phyloP scores from a whole-genome alignment of 1,140 invertebrate species.

The Sarcophaga peregrina region DNA sequence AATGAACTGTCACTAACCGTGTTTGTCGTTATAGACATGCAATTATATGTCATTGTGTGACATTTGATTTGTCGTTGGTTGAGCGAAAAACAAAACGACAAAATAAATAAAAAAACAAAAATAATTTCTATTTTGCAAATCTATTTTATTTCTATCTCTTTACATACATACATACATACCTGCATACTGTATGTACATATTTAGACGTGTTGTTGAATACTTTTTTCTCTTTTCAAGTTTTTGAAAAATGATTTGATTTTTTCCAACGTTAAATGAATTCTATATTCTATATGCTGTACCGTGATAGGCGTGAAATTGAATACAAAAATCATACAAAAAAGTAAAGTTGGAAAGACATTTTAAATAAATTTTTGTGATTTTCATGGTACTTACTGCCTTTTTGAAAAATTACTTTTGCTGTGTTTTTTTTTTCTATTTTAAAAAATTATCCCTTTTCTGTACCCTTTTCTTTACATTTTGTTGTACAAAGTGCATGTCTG shows the following conservation, averaged over 20 bases:
- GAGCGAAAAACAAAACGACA: too few relatives aligned
- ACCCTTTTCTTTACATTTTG: not conserved
- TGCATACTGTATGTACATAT: too few relatives aligned
- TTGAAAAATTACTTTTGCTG: not conserved
- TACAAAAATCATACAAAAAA: too few relatives aligned
- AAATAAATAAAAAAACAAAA: too few relatives aligned
- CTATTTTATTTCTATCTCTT: not conserved
- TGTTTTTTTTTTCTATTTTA: not conserved
- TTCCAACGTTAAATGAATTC: not conserved
- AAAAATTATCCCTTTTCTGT: conserved; percentile 12
- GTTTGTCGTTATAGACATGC: conserved; percentile 38
- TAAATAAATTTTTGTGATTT: conserved; percentile 12
- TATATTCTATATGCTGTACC: not conserved
- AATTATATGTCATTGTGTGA: conserved; percentile 41
- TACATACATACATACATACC: too few relatives aligned
- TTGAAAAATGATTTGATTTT: conserved; percentile 13
- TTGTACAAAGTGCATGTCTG: not conserved
- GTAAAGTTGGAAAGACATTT: not conserved
- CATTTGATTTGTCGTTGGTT: conserved; percentile 33
- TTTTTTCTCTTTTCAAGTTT: too few relatives aligned
- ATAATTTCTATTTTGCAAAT: conserved; percentile 22
- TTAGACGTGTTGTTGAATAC: not conserved
- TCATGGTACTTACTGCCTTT: not conserved
- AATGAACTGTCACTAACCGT: conserved; percentile 41
- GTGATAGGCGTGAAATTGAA: conserved; percentile 9